Evolutionary conservation across 2,113 vertebrate species (phyloP).

Genomic region (Paratilapia polleni): DNA sequence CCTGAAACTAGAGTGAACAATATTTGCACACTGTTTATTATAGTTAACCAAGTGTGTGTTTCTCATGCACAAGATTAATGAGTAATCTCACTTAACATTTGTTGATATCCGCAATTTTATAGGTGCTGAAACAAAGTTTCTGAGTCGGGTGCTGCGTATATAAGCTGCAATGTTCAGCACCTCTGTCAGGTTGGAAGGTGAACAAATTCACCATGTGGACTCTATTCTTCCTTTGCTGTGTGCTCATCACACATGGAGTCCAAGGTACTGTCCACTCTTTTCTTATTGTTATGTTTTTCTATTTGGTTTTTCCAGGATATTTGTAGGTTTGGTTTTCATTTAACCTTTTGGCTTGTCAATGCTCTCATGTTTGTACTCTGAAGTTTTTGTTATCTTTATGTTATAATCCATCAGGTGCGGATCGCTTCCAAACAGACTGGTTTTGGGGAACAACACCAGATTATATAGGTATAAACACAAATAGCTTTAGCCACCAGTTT

Average conservation of each 20-base stretch:
- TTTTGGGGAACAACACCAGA: background rate
- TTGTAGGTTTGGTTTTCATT: background rate
- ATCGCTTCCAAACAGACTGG: background rate
- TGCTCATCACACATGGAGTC: constrained; percentile 24
- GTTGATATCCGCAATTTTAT: constrained; percentile 23
- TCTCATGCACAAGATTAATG: constrained; percentile 47
- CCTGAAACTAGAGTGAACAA: constrained; percentile 13
- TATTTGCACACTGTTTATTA: constrained; percentile 22
- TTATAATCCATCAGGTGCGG: constrained; percentile 18
- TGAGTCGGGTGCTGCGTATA: constrained; percentile 36
- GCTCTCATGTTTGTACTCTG: background rate
- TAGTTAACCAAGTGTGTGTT: constrained; percentile 55
- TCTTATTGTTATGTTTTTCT: background rate
- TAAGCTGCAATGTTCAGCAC: constrained; percentile 24
- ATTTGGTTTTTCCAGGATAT: background rate
- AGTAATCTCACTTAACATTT: background rate
- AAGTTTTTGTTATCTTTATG: background rate
- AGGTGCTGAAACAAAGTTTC: background rate
- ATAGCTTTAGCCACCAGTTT: background rate
- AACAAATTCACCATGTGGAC: constrained; percentile 53
- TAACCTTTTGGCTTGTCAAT: background rate
- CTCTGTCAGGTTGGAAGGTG: constrained; percentile 25
- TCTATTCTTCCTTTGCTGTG: constrained; percentile 52
- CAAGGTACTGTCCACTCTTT: constrained; percentile 50
- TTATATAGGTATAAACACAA: background rate